phyloP scores from a whole-genome alignment of 2,797 vertebrate species.

The Chromobotia macracanthus region DNA sequence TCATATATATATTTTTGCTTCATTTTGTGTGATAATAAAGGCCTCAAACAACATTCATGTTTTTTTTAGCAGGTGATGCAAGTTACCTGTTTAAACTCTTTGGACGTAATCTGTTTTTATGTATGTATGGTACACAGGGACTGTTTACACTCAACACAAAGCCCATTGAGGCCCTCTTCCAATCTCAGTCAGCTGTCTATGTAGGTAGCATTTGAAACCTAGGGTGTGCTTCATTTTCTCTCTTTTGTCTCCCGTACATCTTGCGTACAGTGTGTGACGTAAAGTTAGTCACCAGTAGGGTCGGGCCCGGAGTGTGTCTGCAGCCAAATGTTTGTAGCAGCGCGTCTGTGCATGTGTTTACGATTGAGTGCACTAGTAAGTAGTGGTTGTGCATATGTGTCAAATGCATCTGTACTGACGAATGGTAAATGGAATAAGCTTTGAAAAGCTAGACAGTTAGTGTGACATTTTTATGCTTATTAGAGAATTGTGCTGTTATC shows the following conservation, averaged over 20 bases:
- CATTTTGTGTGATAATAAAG: background rate
- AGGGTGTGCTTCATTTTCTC: background rate
- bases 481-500: background rate
- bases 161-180: constrained; percentile 27
- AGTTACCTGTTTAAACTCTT: constrained; percentile 13
- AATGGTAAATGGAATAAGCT: background rate
- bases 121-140: constrained; percentile 54
- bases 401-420: background rate
- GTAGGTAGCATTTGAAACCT: background rate
- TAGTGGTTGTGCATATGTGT: too few relatives aligned
- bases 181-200: background rate
- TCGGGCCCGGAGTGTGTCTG: background rate
- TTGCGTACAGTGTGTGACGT: background rate
- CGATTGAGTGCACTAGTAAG: background rate
- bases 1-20: too few relatives aligned
- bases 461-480: too few relatives aligned
- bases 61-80: background rate
- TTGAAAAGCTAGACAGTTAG: background rate
- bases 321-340: background rate
- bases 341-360: constrained; percentile 11
- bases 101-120: constrained; percentile 44
- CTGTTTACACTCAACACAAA: constrained; percentile 58
- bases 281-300: background rate
- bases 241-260: background rate
- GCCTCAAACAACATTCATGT: background rate